phyloP scores from a whole-genome alignment of 2,113 vertebrate genomes.

The Symphodus melops region DNA sequence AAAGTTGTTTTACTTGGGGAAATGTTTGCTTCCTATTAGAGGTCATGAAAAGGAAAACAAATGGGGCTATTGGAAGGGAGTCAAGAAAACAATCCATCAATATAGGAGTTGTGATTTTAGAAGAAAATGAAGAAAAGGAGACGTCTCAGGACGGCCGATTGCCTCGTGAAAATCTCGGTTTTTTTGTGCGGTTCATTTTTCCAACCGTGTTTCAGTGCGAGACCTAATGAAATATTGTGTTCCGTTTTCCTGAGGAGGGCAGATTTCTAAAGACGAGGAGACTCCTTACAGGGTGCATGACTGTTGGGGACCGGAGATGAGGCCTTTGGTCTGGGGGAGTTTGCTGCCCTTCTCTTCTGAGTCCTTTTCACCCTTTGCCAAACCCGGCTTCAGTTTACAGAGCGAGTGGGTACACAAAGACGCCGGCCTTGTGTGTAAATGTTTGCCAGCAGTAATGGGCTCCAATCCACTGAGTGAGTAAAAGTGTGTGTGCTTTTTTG shows the following conservation, averaged over 20 bases:
- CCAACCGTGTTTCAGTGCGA: neutral
- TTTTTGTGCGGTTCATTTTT: neutral
- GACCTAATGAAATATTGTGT: constrained; percentile 13
- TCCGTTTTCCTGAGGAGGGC: neutral
- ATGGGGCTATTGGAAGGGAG: neutral
- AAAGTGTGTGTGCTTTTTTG: constrained; percentile 35
- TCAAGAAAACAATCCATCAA: neutral
- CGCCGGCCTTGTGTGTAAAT: constrained; percentile 57
- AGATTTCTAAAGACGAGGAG: constrained; percentile 21
- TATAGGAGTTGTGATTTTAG: too few species aligned
- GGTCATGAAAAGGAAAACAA: constrained; percentile 6
- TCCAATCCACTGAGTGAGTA: constrained; percentile 44
- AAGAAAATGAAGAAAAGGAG: neutral
- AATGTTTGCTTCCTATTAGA: neutral
- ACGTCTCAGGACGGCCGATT: neutral
- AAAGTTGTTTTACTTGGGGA: constrained; percentile 1
- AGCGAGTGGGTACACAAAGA: constrained; percentile 64
- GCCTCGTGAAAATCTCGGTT: neutral
- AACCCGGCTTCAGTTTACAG: constrained; percentile 58
- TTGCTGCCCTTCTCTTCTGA: constrained; percentile 51
- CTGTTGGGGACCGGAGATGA: constrained; percentile 47
- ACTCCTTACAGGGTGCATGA: constrained; percentile 14
- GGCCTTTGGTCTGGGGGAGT: constrained; percentile 58
- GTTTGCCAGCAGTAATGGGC: constrained; percentile 70
- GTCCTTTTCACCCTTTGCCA: constrained; percentile 60